A percentile compares a stretch with the other conserved stretches of the same genome.
phyloP scores from a whole-genome alignment of 2,797 vertebrate genomes.

The Sarcophilus harrisii region DNA sequence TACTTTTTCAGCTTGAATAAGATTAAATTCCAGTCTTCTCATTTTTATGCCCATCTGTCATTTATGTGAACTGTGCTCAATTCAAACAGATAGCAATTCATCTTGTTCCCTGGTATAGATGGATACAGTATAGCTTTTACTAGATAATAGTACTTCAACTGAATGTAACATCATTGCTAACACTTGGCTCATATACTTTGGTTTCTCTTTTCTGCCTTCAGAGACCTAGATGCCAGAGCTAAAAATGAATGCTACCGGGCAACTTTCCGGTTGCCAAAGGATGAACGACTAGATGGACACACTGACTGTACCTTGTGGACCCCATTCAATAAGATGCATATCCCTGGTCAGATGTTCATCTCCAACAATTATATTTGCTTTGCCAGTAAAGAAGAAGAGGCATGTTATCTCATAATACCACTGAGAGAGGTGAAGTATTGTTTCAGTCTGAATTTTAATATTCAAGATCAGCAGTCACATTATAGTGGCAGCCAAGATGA shows the following conservation, averaged over 20 bases:
- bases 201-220: constrained; percentile 75
- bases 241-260: constrained; percentile 96
- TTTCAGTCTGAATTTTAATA: neutral
- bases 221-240: constrained; percentile 95
- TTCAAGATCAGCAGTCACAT: neutral
- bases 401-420: constrained; percentile 96
- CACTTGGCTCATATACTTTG: neutral
- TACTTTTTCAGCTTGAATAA: neutral
- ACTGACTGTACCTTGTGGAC: constrained; percentile 98
- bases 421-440: constrained; percentile 91
- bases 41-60: neutral
- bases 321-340: constrained; percentile 96
- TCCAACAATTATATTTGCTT: constrained; percentile 99
- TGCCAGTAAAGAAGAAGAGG: constrained; percentile 94
- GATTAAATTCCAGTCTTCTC: neutral
- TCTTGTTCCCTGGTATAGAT: neutral
- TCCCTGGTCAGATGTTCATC: constrained; percentile 96
- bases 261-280: constrained; percentile 93
- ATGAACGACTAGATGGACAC: constrained; percentile 96
- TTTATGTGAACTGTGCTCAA: neutral
- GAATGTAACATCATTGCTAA: neutral
- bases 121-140: neutral
- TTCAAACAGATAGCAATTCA: neutral
- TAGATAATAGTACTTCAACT: neutral
- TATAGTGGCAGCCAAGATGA: neutral